Percentiles rank a stretch among this genome's conserved stretches.
Conservation (phyloP, 2,113 vertebrate genomes). For the Centropus bengalensis region DNA sequence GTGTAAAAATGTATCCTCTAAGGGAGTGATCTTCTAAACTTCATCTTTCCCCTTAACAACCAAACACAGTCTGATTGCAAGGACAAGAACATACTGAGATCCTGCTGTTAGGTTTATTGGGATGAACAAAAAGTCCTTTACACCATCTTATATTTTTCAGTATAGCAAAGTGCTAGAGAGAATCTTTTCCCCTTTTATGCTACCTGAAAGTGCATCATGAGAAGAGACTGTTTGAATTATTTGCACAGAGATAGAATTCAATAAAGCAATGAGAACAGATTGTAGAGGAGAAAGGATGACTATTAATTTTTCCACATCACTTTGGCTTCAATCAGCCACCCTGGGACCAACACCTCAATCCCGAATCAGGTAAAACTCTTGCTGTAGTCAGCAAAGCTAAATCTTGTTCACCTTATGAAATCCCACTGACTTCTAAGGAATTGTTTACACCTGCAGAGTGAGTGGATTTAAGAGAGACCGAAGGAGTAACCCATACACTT, state of each 20-base stretch:
- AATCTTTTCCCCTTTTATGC: not conserved
- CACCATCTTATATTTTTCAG: not conserved
- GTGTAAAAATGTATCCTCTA: not conserved
- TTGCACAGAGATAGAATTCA: not conserved
- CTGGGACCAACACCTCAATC: not conserved
- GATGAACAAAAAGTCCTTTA: not conserved
- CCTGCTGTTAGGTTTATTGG: not conserved
- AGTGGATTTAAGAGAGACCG: not conserved
- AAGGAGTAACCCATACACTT: not conserved
- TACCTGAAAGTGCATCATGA: not conserved
- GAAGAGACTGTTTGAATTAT: not conserved
- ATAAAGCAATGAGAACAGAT: not conserved
- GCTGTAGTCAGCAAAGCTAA: slow-evolving; percentile 28
- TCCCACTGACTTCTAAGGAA: not conserved
- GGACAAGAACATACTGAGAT: not conserved
- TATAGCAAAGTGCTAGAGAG: not conserved
- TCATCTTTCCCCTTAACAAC: not conserved
- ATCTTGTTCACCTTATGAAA: slow-evolving; percentile 25
- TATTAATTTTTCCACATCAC: slow-evolving; percentile 31
- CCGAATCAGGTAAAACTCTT: slow-evolving; percentile 15
- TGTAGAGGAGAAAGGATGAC: not conserved
- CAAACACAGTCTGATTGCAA: not conserved
- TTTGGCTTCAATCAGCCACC: slow-evolving; percentile 27
- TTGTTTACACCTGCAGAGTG: not conserved
- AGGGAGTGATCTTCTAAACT: not conserved